Conservation (phyloP, 2,113 vertebrate genomes). For the Cololabis saira region DNA sequence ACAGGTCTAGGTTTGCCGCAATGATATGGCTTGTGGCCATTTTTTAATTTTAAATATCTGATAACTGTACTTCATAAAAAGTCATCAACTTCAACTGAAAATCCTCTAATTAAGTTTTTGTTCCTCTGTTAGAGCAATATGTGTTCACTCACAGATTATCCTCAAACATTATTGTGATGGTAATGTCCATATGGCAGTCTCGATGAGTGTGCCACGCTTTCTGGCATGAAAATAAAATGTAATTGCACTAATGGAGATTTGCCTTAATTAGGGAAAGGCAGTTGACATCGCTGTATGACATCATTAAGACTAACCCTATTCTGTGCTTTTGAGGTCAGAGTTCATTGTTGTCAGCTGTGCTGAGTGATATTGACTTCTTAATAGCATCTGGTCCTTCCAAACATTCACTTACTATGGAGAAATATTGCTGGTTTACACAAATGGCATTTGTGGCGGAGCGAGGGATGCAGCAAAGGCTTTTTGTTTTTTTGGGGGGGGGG, state of each 20-base stretch:
- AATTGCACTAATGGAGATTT: conserved; percentile 37
- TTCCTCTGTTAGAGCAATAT: conserved; percentile 56
- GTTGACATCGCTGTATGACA: background rate
- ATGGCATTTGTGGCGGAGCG: conserved; percentile 26
- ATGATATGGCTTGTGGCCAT: conserved; percentile 30
- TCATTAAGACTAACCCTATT: conserved; percentile 7
- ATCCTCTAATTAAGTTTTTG: conserved; percentile 57
- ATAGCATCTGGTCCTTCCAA: conserved; percentile 20
- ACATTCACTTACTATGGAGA: background rate
- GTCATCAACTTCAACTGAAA: conserved; percentile 52
- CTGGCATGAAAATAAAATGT: conserved; percentile 38
- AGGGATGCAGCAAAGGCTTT: too few species aligned
- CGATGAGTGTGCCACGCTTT: conserved; percentile 35
- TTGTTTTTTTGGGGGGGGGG: too few species aligned
- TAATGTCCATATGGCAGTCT: conserved; percentile 62
- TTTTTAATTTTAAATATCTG: conserved; percentile 28
- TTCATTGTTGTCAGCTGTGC: conserved; percentile 12
- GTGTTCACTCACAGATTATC: conserved; percentile 59
- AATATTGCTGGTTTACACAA: conserved; percentile 37
- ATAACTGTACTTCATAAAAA: conserved; percentile 51
- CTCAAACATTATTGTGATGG: conserved; percentile 64
- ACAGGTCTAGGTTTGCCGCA: conserved; percentile 39
- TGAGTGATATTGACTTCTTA: conserved; percentile 26
- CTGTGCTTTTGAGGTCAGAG: conserved; percentile 34
- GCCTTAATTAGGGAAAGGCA: conserved; percentile 22